A percentile compares a stretch with the other conserved stretches of the same genome.
These are phyloP conservation scores for Drosophila antonietae DNA, from an alignment of 2,888 invertebrate species.

Conservation along the genomic window DNA sequence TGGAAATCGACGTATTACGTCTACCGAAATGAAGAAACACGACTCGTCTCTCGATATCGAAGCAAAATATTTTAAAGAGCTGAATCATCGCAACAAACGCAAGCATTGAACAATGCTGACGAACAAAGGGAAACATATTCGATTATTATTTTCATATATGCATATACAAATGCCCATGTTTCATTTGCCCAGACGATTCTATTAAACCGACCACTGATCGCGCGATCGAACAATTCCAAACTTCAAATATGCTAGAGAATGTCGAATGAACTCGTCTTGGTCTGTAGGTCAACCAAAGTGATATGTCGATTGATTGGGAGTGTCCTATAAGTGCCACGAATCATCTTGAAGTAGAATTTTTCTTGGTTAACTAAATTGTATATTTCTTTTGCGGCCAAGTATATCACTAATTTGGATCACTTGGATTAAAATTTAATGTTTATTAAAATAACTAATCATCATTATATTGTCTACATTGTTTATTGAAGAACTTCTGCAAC, in stretches of 20 bases:
- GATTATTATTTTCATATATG: not conserved
- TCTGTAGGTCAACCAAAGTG: not conserved
- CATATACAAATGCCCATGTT: not conserved
- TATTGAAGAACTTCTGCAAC: not conserved
- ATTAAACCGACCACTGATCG: not conserved
- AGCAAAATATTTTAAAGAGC: conserved; percentile 29
- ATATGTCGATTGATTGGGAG: not conserved
- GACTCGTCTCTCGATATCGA: conserved; percentile 7
- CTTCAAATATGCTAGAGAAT: not conserved
- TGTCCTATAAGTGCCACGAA: not conserved
- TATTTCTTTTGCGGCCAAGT: not conserved
- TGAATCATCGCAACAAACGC: conserved; percentile 25
- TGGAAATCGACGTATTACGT: not conserved
- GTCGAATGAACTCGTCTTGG: not conserved
- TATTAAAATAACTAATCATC: not conserved
- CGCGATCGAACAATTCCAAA: not conserved
- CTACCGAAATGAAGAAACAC: not conserved
- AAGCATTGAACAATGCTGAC: not conserved
- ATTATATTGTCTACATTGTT: too few relatives aligned
- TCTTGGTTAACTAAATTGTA: not conserved
- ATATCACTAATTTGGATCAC: not conserved
- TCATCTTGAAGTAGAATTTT: not conserved
- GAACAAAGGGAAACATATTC: too few relatives aligned
- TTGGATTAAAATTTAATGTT: conserved; percentile 1
- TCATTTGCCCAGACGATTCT: not conserved